These are phyloP conservation scores for Rhegmatorhina hoffmannsi DNA, from an alignment of 2,113 vertebrate genomes.

Conservation along the genomic window DNA sequence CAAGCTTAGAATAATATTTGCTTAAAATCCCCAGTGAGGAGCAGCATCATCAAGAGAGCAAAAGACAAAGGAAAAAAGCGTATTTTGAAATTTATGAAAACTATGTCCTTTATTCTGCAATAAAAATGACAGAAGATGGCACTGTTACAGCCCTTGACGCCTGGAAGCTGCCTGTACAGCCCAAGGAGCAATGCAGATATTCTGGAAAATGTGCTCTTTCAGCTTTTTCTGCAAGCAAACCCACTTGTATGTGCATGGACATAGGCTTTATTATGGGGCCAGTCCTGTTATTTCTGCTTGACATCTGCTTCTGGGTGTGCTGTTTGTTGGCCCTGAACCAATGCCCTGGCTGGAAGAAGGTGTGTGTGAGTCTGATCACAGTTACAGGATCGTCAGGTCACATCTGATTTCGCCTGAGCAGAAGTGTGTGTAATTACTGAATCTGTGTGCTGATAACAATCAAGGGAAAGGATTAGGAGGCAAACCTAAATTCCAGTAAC, in stretches of 20 bases:
- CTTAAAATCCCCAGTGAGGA: neutral
- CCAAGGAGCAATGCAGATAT: neutral
- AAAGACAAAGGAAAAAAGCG: neutral
- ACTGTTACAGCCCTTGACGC: neutral
- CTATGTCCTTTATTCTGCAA: neutral
- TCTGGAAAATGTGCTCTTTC: neutral
- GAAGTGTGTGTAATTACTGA: neutral
- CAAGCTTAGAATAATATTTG: slow-evolving; percentile 11
- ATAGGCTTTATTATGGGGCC: neutral
- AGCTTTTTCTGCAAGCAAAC: neutral
- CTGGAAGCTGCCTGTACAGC: neutral
- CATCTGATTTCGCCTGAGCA: neutral
- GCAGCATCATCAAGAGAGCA: neutral
- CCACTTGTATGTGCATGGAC: neutral
- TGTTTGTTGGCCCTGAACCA: neutral
- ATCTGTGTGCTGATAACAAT: neutral
- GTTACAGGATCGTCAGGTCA: neutral
- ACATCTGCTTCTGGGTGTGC: neutral
- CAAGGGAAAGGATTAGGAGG: neutral
- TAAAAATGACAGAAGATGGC: neutral
- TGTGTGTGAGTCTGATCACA: neutral
- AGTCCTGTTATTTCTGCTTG: neutral
- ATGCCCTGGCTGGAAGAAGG: neutral
- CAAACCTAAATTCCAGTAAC: neutral
- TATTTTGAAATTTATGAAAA: neutral